Base-by-base conservation (phyloP, 2,113 vertebrate genomes). In the Gallinago media region DNA sequence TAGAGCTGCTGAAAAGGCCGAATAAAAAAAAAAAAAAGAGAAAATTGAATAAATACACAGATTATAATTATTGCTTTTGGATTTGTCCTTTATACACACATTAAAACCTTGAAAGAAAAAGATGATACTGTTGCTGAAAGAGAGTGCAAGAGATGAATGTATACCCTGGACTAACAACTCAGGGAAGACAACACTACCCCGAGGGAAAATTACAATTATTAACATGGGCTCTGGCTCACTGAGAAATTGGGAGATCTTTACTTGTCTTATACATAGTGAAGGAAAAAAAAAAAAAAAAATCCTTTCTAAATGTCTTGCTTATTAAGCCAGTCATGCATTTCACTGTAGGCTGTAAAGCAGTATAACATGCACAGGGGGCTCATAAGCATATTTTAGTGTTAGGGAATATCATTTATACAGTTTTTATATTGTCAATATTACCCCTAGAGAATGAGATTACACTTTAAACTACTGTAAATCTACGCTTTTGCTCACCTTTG, bases 301-400 rank as follows among this genome's bases (percentile, higher is more conserved):
- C 42, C 63, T 91, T 97, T 91, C 73, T 93, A 97, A 97, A 96
- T 96, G 89, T 91, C 96, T 97, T 97, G 94, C 94, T 98, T 98
- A 96, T 97, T 98, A 98, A 98, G 92, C 92, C 95, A 97, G 89
- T 97, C 94, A 97, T 97, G 95, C 80, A 91, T 97, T 97, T 98
- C 87, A 94, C 77, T 96, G 90, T 78, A 97, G 79, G 92, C 78
- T 97, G 88, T 97, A 98, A 98, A 98, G 92, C 78, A 94, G 74
- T 88, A 92, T 85, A 98, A 97, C 92, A 85, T 93, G 94, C 96
- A 97, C 97, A 92, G 75, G 97, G 96, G 95, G 89, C 95, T 98
- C 95, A 93, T 98, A 97, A 98, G 97, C 94, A 97, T 98, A 97
- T 97, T 97, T 98, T 97, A 97, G 89, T 98, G 92, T 97, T 98